Evolutionary conservation across 2,113 vertebrate species (phyloP).

Genomic region (Sporophila hypoxantha): DNA sequence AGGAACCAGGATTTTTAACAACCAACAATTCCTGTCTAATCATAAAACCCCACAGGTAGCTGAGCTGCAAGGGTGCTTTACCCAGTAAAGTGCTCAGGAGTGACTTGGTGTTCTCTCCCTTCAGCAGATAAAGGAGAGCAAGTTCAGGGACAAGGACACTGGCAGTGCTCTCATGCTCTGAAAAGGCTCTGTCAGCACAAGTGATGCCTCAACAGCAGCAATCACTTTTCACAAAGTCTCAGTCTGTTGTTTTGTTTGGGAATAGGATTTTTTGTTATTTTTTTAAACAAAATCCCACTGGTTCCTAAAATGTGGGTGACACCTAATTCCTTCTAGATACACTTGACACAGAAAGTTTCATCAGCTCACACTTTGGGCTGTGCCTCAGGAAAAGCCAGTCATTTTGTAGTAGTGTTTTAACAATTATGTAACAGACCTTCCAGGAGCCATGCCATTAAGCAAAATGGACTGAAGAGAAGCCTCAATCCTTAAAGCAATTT

Average conservation of each 20-base stretch:
- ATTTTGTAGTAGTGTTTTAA: neutral
- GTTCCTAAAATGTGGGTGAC: neutral
- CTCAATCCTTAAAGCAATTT: slow-evolving; percentile 14
- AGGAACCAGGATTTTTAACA: neutral
- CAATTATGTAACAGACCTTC: slow-evolving; percentile 11
- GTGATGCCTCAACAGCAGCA: neutral
- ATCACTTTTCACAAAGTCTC: neutral
- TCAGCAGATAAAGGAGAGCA: neutral
- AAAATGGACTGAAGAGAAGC: neutral
- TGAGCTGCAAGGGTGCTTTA: neutral
- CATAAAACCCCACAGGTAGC: neutral
- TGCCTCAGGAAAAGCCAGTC: neutral
- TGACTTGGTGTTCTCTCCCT: neutral
- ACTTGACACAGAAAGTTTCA: neutral
- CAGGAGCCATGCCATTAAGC: neutral
- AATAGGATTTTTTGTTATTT: neutral
- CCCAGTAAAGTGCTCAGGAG: neutral
- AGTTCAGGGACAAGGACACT: neutral
- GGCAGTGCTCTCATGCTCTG: neutral
- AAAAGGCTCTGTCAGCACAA: neutral
- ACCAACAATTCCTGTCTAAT: neutral
- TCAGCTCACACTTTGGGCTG: neutral
- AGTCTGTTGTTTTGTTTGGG: neutral
- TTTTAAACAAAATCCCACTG: neutral
- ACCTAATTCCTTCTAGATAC: neutral